phyloP scores from a whole-genome alignment of 37 sponge, comb jelly and placozoan genomes.

The Theonella swinhoei region DNA sequence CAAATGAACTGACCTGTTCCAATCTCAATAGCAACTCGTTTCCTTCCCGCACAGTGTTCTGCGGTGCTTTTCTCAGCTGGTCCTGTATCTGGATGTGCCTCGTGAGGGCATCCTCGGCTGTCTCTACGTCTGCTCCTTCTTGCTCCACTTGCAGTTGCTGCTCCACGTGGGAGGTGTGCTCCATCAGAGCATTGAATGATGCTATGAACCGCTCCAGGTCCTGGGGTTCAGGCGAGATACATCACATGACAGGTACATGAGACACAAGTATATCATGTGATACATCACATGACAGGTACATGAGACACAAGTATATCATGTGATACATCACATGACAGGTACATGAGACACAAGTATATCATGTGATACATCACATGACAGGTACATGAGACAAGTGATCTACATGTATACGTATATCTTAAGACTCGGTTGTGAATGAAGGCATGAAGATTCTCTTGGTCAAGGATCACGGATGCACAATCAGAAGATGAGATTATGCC shows the following conservation, averaged over 20 bases:
- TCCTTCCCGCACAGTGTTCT: conserved; percentile 62
- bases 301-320: neutral
- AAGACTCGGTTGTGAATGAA: too few relatives aligned
- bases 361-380: neutral
- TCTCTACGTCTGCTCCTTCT: conserved; percentile 33
- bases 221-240: conserved; percentile 41
- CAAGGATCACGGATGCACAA: too few relatives aligned
- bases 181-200: conserved; percentile 69
- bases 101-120: conserved; percentile 50
- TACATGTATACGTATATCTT: too few relatives aligned
- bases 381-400: too few relatives aligned
- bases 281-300: too few relatives aligned
- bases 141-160: conserved; percentile 57
- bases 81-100: conserved; percentile 62
- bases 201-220: conserved; percentile 78
- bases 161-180: conserved; percentile 71
- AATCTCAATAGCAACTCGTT: conserved; percentile 63
- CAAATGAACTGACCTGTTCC: conserved; percentile 66
- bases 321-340: neutral
- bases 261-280: neutral
- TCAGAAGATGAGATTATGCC: too few relatives aligned
- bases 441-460: too few relatives aligned
- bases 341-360: neutral
- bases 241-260: too few relatives aligned
- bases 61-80: conserved; percentile 72